phyloP scores from a whole-genome alignment of 35 echinoderm and acorn worm species.

The Heliocidaris tuberculata region DNA sequence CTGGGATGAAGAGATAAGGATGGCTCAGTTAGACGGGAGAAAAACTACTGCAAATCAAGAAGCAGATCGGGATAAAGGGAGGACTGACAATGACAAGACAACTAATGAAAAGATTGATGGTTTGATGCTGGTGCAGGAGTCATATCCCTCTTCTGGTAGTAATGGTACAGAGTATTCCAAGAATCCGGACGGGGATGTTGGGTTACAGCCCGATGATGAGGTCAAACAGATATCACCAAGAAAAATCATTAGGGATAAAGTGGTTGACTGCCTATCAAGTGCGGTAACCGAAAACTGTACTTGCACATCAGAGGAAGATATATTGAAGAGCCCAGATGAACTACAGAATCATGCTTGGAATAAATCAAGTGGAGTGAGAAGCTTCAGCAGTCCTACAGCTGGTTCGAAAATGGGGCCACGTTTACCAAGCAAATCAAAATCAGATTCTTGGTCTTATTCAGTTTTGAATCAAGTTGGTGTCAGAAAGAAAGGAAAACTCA shows the following conservation, averaged over 20 bases:
- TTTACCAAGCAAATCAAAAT: slow-evolving; percentile 21
- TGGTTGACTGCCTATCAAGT: slow-evolving; percentile 12
- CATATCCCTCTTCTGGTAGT: slow-evolving; percentile 6
- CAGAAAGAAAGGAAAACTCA: slow-evolving; percentile 6
- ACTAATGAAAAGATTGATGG: not conserved
- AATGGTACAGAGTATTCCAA: not conserved
- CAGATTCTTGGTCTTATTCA: slow-evolving; percentile 15
- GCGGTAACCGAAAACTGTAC: slow-evolving; percentile 21
- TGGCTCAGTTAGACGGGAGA: not conserved
- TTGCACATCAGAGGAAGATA: slow-evolving; percentile 33
- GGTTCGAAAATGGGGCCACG: not conserved
- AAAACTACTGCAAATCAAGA: not conserved
- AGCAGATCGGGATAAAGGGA: not conserved
- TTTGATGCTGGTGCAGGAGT: slow-evolving; percentile 14
- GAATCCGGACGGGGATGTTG: not conserved
- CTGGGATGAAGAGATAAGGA: slow-evolving; percentile 25
- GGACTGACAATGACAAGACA: not conserved
- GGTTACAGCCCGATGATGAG: not conserved
- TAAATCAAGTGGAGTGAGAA: not conserved
- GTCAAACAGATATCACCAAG: not conserved
- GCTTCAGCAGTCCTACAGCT: slow-evolving; percentile 29
- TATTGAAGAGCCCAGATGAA: not conserved
- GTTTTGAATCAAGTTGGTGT: not conserved
- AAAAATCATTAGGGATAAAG: not conserved
- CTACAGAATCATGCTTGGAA: not conserved